Conservation (phyloP, 2,888 invertebrate species). For the Pristionchus entomophagus region DNA sequence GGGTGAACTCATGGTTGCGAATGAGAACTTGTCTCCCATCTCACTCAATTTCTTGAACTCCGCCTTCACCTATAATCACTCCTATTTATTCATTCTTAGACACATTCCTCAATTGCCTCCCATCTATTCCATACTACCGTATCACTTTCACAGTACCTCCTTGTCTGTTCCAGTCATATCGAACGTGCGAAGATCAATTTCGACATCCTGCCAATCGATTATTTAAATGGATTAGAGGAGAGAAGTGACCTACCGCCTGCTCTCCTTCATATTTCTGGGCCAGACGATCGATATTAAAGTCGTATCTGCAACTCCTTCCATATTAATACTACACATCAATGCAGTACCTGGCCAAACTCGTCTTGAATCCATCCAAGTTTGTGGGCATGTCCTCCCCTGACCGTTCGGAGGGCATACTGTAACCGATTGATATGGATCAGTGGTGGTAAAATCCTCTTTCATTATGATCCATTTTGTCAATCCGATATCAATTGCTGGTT, state of each 20-base stretch:
- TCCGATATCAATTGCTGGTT: not conserved
- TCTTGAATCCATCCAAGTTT: conserved; percentile 18
- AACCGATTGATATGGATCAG: not conserved
- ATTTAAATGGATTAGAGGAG: not conserved
- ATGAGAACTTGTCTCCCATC: conserved; percentile 3
- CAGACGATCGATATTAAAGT: conserved; percentile 40
- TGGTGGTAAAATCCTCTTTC: too few relatives aligned
- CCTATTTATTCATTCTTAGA: not conserved
- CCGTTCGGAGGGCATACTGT: not conserved
- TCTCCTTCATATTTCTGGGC: conserved; percentile 7
- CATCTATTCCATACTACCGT: too few relatives aligned
- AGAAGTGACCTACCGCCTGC: not conserved
- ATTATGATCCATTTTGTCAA: not conserved
- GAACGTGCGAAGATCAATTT: conserved; percentile 18
- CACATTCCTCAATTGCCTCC: not conserved
- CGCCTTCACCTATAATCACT: not conserved
- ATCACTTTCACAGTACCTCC: too few relatives aligned
- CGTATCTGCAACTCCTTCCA: conserved; percentile 20
- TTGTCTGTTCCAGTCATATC: conserved; percentile 9
- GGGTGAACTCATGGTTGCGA: not conserved
- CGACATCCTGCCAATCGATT: conserved; percentile 12
- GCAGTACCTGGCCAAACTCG: not conserved
- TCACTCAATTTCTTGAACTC: conserved; percentile 39
- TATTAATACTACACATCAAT: not conserved
- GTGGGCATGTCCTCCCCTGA: not conserved